Evolutionary conservation across 2,113 vertebrate genomes (phyloP).

Genomic region (Callionymus lyra): DNA sequence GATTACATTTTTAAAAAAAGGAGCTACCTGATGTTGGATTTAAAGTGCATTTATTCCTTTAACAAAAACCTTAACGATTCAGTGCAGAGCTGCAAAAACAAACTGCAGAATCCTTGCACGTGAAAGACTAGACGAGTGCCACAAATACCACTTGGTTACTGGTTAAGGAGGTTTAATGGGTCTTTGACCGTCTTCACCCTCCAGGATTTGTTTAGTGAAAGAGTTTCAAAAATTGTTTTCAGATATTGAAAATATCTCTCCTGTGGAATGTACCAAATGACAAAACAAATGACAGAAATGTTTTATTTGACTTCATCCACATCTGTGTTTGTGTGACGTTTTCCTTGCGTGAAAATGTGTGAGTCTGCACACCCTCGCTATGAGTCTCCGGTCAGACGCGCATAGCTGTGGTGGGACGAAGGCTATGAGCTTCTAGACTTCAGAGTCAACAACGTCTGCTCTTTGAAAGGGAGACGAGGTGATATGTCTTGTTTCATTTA

Average conservation of each 20-base stretch:
- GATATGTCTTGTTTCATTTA: slow-evolving; percentile 53
- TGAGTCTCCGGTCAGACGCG: slow-evolving; percentile 62
- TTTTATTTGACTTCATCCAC: slow-evolving; percentile 28
- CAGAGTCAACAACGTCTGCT: slow-evolving; percentile 67
- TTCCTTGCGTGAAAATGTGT: slow-evolving; percentile 38
- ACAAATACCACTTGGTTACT: neutral
- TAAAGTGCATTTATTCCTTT: too few species aligned
- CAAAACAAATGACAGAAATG: too few species aligned
- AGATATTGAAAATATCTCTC: too few species aligned
- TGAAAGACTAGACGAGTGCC: neutral
- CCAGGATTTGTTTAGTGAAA: slow-evolving; percentile 12
- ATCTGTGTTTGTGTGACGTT: slow-evolving; percentile 37
- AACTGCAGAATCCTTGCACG: neutral
- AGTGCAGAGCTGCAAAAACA: too few species aligned
- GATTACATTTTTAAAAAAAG: too few species aligned
- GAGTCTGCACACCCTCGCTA: slow-evolving; percentile 49
- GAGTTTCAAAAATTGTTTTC: too few species aligned
- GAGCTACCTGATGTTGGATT: too few species aligned
- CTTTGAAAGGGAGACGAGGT: slow-evolving; percentile 44
- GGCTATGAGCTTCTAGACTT: slow-evolving; percentile 48
- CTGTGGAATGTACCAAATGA: too few species aligned
- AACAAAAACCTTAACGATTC: too few species aligned
- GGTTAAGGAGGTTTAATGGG: neutral
- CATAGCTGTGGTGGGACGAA: slow-evolving; percentile 67
- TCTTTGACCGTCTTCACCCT: slow-evolving; percentile 1